These are phyloP conservation scores for Anguilla rostrata DNA, from an alignment of 2,113 vertebrate genomes.

Conservation along the genomic window DNA sequence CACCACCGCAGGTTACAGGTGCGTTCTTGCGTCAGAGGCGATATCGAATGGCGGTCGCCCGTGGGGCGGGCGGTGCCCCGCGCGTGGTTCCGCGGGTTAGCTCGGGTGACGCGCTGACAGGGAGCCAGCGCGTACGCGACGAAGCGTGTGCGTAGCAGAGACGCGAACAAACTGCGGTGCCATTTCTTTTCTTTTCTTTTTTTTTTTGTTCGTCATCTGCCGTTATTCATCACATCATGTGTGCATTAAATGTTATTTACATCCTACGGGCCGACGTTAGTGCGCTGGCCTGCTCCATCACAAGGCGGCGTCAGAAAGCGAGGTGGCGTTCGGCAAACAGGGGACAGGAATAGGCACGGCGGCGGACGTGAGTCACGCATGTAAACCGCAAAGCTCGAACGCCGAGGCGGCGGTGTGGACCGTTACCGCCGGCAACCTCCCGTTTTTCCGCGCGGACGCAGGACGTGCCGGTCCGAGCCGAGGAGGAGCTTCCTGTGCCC, in stretches of 20 bases:
- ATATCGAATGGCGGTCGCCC: background rate
- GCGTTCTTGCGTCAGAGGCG: background rate
- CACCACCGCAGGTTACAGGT: background rate
- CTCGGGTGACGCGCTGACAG: conserved; percentile 38
- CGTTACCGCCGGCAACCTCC: background rate
- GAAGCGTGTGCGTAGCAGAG: background rate
- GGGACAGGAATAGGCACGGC: background rate
- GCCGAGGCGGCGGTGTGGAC: background rate
- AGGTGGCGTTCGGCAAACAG: background rate
- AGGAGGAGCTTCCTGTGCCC: background rate
- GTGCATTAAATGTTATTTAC: background rate
- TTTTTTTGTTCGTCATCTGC: no score
- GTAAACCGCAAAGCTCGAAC: no score
- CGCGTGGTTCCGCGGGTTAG: conserved; percentile 24
- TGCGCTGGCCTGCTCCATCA: background rate
- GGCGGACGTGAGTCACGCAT: background rate
- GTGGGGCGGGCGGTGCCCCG: background rate
- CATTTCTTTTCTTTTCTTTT: background rate
- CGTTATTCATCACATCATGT: background rate
- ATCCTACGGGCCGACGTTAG: background rate
- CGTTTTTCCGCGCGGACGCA: background rate
- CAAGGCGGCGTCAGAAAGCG: background rate
- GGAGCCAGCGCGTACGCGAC: conserved; percentile 16
- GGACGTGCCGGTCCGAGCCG: no score
- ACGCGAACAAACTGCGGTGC: background rate